Evolutionary conservation across 2,888 invertebrate species (phyloP), one percentile per base, ranked within the genome.

Genomic region (Ashinkailepas kermadecensis): DNA sequence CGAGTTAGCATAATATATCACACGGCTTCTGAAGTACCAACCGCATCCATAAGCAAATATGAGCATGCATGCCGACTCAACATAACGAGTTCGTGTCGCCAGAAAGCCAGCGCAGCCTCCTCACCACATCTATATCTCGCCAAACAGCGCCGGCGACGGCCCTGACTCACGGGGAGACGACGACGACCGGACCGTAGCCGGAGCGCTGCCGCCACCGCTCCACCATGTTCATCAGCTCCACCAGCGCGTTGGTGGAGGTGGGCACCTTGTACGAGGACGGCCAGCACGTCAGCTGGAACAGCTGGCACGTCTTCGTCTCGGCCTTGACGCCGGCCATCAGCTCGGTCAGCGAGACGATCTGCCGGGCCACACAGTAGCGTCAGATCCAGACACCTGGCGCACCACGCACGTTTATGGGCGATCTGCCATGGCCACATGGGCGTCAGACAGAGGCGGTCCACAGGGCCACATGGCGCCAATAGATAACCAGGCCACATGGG

Each of bases 111-210:
- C 97, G 91, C 96, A 96, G 96, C 83, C 83, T 89, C 87, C 97
- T 97, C 0, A 97, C 97, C 95, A 96, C 96, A 87, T 97, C 97
- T 96, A 97, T 96, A 97, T 91, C 87, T 97, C 96, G 10, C 97
- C 96, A 84, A 99, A 90, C 18, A 4, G 97, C 96, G 88, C 97
- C 96, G 81, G 98, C 98, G 7, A 96, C 96, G 12, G 95, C 94
- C 23, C 15, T 98, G 98, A 59, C 92, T 90, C 88, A 93, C 92
- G 95, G 96, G 78, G 97, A 97, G 65, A 97, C 95, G 81, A 97
- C 95, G 86, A 95, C 95, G 62, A 97, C 96, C 0, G 97, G 97
- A 81, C 96, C 97, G 86, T 96, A 96, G 87, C 95, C 95, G 7
- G 94, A 93, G 85, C 95, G 91, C 87, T 96, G 95, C 85, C 97